Base-by-base conservation (phyloP, 1,140 invertebrate genomes). In the Choristoneura fumiferana region DNA sequence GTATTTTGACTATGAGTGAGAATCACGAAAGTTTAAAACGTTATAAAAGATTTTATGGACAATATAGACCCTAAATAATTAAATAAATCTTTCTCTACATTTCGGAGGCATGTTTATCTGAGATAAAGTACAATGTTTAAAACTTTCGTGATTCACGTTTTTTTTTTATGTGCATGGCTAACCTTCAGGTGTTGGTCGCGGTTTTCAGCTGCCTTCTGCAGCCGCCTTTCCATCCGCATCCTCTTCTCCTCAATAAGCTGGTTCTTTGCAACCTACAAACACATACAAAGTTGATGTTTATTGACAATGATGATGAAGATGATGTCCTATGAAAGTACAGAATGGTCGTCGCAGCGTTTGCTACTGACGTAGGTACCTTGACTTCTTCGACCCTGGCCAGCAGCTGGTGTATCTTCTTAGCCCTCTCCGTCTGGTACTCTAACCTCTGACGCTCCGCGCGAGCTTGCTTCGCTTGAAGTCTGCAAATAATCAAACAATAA, bases 121-220 rank as follows among this genome's bases (percentile, higher is more conserved):
- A n/a, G n/a, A n/a, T n/a, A n/a, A n/a, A n/a, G n/a, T n/a, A n/a
- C n/a, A n/a, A n/a, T n/a, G 6, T 29, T 2, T 6, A 29, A 29
- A 2, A 29, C 2, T 2, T 29, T 3, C 22, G 6, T 29, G 6
- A 29, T 3, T 29, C 2, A 29, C 22, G 2, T 3, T 29, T 29
- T 29, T 29, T 3, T 29, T 29, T 29, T 29, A 29, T 29, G 2
- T 29, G 22, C 18, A 45, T 45, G 14, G 22, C 17, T 39, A 65
- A 90, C 89, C 76, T 91, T 91, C 0, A 94, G 72, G 69, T 92
- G 92, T 68, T 95, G 92, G 54, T 95, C 95, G 14, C 98, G 91
- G 77, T 98, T 99, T 75, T 98, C 96, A 55, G 97, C 96, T 0
- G 98, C 98, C 65, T 95, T 92, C 72, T 96, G 94, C 54, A 99